Base-by-base conservation (phyloP, 2,888 invertebrate genomes). In the Epiperipatus broadwayi region DNA sequence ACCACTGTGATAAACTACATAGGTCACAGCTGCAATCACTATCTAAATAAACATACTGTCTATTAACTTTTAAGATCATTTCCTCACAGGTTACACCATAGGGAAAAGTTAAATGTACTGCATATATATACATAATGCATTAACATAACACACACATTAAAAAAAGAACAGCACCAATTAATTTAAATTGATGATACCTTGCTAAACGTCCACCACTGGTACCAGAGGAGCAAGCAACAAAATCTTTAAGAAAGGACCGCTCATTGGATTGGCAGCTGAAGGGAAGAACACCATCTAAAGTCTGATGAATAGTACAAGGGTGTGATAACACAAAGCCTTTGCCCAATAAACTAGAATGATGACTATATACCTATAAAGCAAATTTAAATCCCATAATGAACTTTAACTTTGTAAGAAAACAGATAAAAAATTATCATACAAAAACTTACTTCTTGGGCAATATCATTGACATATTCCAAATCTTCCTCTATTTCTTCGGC, bases 191-290 rank as follows among this genome's bases (percentile, higher is more conserved):
- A n/a, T n/a, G n/a, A n/a, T 42, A 60, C 60, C 56, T 74, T 1
- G 91, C 89, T 46, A 95, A 64, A 38, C 91, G 70, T 3, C 87
- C 91, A 1, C 95, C 93, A 51, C 75, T 73, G 2, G 84, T 81
- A 7, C 78, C 79, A 15, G 78, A 72, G 0, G 75, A 74, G 40
- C 85, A 83, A 21, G 74, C 70, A 35, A 95, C 84, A 56, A 93
- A 83, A 57, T 93, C 91, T 41, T 80, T 73, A 37, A 93, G 70
- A 58, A 93, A 93, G 45, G 84, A 74, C 4, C 84, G 71, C 58
- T 91, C 89, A 56, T 85, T 85, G 19, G 85, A 84, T 53, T 80
- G 76, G 47, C 60, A 60, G 47, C 61, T 61, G 61, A 77, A 76
- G 21, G 80, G 78, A 49, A 81, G 65, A 57, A 76, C 75, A 7